Evolutionary conservation across 1,140 invertebrate genomes (phyloP).

Genomic region (Ridgeia piscesae): DNA sequence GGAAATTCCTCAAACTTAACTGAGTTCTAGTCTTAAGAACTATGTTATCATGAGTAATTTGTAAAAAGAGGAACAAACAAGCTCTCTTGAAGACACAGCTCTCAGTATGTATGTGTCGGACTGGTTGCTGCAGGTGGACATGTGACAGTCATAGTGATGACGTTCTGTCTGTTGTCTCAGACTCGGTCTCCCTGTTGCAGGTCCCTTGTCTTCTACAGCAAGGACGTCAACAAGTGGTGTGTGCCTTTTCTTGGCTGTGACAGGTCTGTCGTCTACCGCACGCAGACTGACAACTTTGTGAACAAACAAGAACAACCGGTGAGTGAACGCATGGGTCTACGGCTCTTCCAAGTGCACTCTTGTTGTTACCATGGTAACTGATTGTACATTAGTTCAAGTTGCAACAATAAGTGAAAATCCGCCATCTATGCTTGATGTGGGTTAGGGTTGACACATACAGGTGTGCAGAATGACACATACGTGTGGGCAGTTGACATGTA

Average conservation of each 20-base stretch:
- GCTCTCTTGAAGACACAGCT: no score
- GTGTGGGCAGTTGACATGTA: background rate
- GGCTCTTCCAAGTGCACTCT: background rate
- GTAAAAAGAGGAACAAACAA: no score
- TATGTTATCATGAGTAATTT: no score
- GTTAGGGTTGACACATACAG: background rate
- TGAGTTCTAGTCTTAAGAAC: no score
- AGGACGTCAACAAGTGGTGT: conserved; percentile 70
- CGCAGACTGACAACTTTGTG: conserved; percentile 74
- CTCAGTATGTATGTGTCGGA: no score
- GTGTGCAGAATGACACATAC: background rate
- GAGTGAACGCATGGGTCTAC: conserved; percentile 23
- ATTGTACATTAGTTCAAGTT: background rate
- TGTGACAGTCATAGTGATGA: no score
- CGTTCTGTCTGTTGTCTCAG: background rate
- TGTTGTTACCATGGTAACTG: background rate
- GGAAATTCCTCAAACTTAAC: no score
- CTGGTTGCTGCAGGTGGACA: no score
- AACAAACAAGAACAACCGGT: conserved; percentile 71
- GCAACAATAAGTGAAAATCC: background rate
- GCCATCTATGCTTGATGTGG: background rate
- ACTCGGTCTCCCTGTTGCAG: conserved; percentile 54
- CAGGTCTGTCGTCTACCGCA: conserved; percentile 73
- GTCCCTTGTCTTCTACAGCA: conserved; percentile 65
- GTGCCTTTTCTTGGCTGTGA: conserved; percentile 79